phyloP scores from a whole-genome alignment of 2,113 vertebrate genomes.

The mouse (Mus musculus) region DNA sequence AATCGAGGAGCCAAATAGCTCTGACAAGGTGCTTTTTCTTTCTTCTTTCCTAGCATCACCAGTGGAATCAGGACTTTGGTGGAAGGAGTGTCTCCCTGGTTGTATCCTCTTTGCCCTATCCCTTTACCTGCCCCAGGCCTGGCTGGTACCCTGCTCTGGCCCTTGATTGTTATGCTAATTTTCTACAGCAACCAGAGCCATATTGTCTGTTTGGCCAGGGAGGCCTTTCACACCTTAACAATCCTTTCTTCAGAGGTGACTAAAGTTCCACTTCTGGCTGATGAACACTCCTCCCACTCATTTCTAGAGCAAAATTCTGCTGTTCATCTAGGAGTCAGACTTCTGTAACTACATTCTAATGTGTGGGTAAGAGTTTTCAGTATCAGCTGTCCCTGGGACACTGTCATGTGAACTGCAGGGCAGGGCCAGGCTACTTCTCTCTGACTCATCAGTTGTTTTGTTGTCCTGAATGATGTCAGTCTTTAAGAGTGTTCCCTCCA shows the following conservation, averaged over 20 bases:
- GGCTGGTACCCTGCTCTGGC: not conserved
- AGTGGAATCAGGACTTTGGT: not conserved
- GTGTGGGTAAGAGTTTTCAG: not conserved
- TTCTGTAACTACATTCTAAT: not conserved
- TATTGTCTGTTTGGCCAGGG: not conserved
- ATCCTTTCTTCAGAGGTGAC: not conserved
- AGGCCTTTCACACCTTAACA: not conserved
- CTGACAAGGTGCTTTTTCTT: not conserved
- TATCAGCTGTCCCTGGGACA: not conserved
- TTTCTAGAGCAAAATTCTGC: conserved; percentile 1
- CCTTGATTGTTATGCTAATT: not conserved
- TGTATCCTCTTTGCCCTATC: not conserved
- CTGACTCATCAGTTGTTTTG: not conserved
- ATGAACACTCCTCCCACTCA: not conserved
- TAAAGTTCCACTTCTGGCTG: not conserved
- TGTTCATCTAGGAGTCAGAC: not conserved
- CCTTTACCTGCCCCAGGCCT: not conserved
- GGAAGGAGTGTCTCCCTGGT: not conserved
- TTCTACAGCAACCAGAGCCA: not conserved
- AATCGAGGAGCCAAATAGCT: not conserved
- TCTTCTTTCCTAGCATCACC: not conserved
- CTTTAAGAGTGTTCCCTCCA: not conserved
- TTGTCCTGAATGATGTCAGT: conserved; percentile 7
- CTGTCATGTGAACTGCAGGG: not conserved
- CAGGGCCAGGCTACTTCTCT: not conserved